These are phyloP conservation scores for Norana najaformis DNA, from an alignment of 2,888 invertebrate genomes.

Conservation along the genomic window DNA sequence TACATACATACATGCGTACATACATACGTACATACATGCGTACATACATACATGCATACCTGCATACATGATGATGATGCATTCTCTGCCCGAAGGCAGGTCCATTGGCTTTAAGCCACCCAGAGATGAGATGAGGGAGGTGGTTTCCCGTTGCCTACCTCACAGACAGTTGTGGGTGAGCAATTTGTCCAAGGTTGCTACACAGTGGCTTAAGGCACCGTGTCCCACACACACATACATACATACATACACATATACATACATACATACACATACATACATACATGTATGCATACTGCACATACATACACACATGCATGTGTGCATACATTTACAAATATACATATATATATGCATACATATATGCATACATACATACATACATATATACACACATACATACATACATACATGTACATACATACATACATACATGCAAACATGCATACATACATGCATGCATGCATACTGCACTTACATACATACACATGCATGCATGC, in stretches of 20 bases:
- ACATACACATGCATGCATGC: conserved; percentile 17
- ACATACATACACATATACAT: background rate
- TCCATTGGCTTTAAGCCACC: too few relatives aligned
- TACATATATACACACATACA: conserved; percentile 28
- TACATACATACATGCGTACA: background rate
- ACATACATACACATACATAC: conserved; percentile 14
- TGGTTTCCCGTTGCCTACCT: too few relatives aligned
- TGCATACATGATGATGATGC: too few relatives aligned
- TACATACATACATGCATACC: conserved; percentile 10
- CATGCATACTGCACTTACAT: background rate
- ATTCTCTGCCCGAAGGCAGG: too few relatives aligned
- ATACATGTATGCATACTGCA: background rate
- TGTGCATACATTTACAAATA: background rate
- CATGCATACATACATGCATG: background rate
- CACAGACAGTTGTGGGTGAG: too few relatives aligned
- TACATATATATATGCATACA: background rate
- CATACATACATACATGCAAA: conserved; percentile 24
- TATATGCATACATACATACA: background rate
- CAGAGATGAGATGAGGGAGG: too few relatives aligned
- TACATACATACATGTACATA: conserved; percentile 22
- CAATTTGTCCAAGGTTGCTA: too few relatives aligned
- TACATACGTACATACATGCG: background rate
- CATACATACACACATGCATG: background rate
- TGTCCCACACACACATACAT: conserved; percentile 30
- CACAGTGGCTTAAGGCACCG: too few relatives aligned